Base-by-base conservation (phyloP, 2,113 vertebrate species). In the Himantopus leucocephalus region DNA sequence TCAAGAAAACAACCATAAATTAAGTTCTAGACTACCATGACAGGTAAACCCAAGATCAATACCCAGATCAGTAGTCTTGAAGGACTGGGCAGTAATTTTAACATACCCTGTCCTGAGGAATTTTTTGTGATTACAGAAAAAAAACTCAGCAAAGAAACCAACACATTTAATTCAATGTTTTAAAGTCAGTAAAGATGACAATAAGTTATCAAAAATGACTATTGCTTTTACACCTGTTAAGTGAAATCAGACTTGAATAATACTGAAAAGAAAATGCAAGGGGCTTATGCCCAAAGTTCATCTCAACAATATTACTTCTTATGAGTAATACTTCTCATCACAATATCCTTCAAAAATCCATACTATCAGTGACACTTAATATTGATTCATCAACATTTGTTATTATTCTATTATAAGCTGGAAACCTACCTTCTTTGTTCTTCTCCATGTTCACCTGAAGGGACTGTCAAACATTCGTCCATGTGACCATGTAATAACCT, bases 381-480 rank as follows among this genome's bases (percentile, higher is more conserved):
- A 56, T 1, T 67, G 32, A 71, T 76, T 82, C 35, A 58, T 24
- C 23, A 91, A 85, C 8, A 52, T 47, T 35, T 1, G 1, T 66
- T 79, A 59, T 53, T 73, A 30, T 50, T 43, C 21, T 55, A 6
- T 67, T 81, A 20, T 13, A 26, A 35, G 8, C 16, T 88, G 4
- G 1, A 75, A 77, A 96, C 97, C 95, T 95, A 99, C 99, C 99
- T 99, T 95, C 99, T 98, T 92, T 99, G 99, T 66, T 99, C 99
- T 59, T 99, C 99, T 15, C 99, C 99, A 0, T 99, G 99, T 67
- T 99, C 99, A 85, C 99, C 99, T 0, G 99, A 99, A 62, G 99
- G 99, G 72, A 99, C 99, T 6, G 99, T 99, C 94, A 99, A 98
- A 96, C 99, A 99, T 92, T 99, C 99, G 4, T 99, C 99, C 99